Base-by-base conservation (phyloP, 2,797 vertebrate species). In the Protosalanx chinensis region DNA sequence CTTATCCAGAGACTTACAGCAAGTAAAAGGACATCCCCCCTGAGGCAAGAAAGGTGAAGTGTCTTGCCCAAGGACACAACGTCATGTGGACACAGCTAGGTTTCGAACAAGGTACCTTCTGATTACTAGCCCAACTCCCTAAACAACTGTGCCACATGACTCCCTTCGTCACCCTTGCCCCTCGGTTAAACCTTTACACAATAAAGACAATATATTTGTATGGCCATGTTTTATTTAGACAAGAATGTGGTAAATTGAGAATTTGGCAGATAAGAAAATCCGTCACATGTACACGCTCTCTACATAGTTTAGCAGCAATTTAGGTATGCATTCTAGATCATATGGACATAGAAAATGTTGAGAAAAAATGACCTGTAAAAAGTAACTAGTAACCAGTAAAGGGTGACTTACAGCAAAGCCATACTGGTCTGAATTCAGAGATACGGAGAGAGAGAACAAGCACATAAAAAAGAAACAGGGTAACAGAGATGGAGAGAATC, bases 171-270 rank as follows among this genome's bases (percentile, higher is more conserved):
- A 8, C 12, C 41, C 41, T 46, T 46, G 41, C 3, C 41, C 41
- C 41, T 46, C 41, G 10, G 41, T 46, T 12, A 46, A 46, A 46
- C 41, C 41, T 46, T 46, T 10, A 46, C 41, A 46, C 41, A 46
- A 46, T 46, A 46, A 46, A 46, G 8, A 46, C 41, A 1, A 46
- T 46, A 2, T 46, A 12, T 46, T 46, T 13, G 41, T 33, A 62
- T 62, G 16, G 16, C 29, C 5, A 1, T 32, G 4, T 33, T 62
- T 61, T 62, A 30, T 30, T 33, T 30, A 62, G 5, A 16, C 30
- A 33, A 30, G 60, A 62, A 62, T 62, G 30, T 64, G 63, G 18
- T 64, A 6, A 41, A 64, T 41, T 37, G 32, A 64, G 18, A 18
- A 64, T 18, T 41, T 41, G 32, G 35, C 63, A 6, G 16, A 35